These are phyloP conservation scores for Xyliphius kryptos DNA, from an alignment of 2,113 vertebrate species.

Conservation along the genomic window DNA sequence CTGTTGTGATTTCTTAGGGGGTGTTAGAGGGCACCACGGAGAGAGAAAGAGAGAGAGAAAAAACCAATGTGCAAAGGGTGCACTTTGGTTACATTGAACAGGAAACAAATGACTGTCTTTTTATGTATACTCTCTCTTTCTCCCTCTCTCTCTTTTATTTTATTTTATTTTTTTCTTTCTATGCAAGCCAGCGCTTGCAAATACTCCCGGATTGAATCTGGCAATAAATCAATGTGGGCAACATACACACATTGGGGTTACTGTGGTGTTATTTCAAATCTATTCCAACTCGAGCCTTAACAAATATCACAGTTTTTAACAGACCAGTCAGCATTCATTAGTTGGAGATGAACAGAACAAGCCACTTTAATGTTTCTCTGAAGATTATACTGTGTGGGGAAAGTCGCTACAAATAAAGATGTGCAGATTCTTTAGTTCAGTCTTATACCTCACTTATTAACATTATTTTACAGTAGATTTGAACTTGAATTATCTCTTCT, in stretches of 20 bases:
- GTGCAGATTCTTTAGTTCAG: conserved; percentile 9
- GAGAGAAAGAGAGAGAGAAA: conserved; percentile 52
- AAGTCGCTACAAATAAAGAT: conserved; percentile 8
- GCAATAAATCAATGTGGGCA: conserved; percentile 36
- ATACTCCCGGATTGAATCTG: conserved; percentile 51
- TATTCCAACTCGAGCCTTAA: conserved; percentile 49
- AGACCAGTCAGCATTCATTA: conserved; percentile 44
- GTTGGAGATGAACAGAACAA: conserved; percentile 42
- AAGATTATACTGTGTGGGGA: conserved; percentile 34
- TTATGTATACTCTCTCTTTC: conserved; percentile 48
- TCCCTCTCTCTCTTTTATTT: conserved; percentile 50
- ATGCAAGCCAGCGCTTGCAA: conserved; percentile 51
- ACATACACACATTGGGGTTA: conserved; percentile 28
- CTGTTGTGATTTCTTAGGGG: conserved; percentile 55
- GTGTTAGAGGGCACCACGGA: conserved; percentile 57
- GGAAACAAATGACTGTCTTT: conserved; percentile 49
- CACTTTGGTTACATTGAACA: conserved; percentile 59
- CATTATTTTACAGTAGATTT: conserved; percentile 34
- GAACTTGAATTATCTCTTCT: conserved; percentile 9
- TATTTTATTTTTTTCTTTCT: conserved; percentile 46
- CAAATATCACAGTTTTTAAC: conserved; percentile 44
- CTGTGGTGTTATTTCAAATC: conserved; percentile 34
- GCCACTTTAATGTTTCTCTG: conserved; percentile 52
- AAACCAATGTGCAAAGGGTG: conserved; percentile 45
- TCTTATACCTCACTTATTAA: conserved; percentile 21